These are phyloP conservation scores for Turnix velox DNA, from an alignment of 2,113 vertebrate genomes.

Conservation along the genomic window DNA sequence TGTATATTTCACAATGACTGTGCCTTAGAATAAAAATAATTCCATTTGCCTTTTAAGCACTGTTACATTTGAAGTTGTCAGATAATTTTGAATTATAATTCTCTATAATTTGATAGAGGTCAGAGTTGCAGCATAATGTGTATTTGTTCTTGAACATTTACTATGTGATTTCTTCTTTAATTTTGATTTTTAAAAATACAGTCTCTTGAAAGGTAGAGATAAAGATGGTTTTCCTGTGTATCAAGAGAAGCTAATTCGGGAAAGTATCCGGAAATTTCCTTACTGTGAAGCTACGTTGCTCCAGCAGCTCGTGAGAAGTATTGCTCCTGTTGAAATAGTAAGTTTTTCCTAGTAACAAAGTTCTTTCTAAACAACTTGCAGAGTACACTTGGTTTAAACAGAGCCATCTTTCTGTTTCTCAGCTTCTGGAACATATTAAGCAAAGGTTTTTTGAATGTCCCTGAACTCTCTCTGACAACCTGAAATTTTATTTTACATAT, in stretches of 20 bases:
- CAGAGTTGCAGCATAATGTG: neutral
- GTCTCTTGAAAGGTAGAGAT: conserved; percentile 90
- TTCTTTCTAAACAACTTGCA: neutral
- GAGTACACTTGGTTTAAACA: neutral
- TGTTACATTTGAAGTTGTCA: neutral
- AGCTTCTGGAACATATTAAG: neutral
- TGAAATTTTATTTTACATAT: neutral
- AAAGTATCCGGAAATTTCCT: conserved; percentile 94
- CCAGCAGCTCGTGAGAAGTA: conserved; percentile 95
- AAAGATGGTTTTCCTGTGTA: conserved; percentile 88
- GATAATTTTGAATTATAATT: neutral
- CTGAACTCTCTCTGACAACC: neutral
- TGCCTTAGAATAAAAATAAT: neutral
- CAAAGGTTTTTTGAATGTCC: neutral
- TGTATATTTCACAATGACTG: neutral
- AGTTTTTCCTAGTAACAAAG: conserved; percentile 52
- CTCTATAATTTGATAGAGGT: neutral
- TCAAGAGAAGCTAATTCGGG: conserved; percentile 93
- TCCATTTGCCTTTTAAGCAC: neutral
- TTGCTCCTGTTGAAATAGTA: conserved; percentile 96
- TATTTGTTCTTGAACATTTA: neutral
- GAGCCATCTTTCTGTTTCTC: neutral
- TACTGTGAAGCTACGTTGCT: conserved; percentile 92
- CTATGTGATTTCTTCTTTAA: neutral
- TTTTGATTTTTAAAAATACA: conserved; percentile 42